Conservation (phyloP, 2,797 vertebrate species). For the Setipinna tenuifilis region DNA sequence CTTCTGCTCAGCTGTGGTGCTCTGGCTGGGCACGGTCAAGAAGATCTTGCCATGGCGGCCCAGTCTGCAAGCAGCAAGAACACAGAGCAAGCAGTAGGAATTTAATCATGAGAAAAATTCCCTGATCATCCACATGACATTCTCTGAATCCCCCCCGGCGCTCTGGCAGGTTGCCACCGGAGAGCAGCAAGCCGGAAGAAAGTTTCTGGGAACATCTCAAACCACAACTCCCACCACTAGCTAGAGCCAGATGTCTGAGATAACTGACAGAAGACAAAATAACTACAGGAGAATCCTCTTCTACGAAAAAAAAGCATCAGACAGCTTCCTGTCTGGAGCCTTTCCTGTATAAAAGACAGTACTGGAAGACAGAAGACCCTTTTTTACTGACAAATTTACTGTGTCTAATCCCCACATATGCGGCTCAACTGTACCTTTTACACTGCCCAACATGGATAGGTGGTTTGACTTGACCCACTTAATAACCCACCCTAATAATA, state of each 20-base stretch:
- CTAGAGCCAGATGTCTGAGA: background rate
- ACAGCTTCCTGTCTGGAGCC: background rate
- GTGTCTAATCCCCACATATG: too few species aligned
- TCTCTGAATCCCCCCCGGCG: background rate
- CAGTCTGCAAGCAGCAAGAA: constrained; percentile 71
- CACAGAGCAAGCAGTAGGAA: background rate
- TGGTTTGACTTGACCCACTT: too few species aligned
- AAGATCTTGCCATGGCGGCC: constrained; percentile 94
- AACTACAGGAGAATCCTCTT: background rate
- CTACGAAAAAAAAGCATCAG: background rate
- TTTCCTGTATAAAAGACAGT: background rate
- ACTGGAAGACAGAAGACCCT: background rate
- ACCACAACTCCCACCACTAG: background rate
- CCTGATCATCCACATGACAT: background rate
- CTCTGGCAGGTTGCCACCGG: background rate
- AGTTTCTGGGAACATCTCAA: background rate
- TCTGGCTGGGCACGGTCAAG: constrained; percentile 91
- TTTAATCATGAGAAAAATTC: background rate
- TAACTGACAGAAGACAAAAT: background rate
- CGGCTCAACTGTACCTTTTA: too few species aligned
- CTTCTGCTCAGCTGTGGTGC: constrained; percentile 90
- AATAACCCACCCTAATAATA: too few species aligned
- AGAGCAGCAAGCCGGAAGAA: background rate
- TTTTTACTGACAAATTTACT: too few species aligned
- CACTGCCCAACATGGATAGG: too few species aligned